Evolutionary conservation across 2,113 vertebrate species (phyloP).

Genomic region (Ivindomyrus marchei): DNA sequence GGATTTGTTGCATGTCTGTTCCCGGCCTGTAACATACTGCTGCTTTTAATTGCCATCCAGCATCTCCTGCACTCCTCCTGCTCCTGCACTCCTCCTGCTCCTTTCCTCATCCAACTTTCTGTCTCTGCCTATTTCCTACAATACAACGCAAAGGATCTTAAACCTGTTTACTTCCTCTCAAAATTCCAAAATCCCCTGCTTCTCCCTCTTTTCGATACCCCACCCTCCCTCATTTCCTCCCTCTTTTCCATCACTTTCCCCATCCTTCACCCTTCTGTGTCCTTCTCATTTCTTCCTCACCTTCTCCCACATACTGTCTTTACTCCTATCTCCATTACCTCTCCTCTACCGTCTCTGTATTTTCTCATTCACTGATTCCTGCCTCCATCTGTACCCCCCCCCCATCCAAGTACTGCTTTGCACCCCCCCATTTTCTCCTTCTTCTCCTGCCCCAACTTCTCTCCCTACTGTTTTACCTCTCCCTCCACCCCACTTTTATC

Average conservation of each 20-base stretch:
- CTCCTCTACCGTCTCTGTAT: not conserved
- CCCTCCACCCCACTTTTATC: not conserved
- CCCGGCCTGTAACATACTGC: not conserved
- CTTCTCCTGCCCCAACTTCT: not conserved
- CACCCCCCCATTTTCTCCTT: not conserved
- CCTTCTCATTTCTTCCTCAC: not conserved
- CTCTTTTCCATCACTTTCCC: not conserved
- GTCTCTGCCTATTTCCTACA: not conserved
- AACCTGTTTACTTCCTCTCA: not conserved
- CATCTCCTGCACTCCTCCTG: not conserved
- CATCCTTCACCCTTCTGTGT: not conserved
- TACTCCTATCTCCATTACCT: not conserved
- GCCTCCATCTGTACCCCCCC: not conserved
- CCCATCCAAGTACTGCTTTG: not conserved
- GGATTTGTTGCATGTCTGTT: not conserved
- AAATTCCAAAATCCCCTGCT: not conserved
- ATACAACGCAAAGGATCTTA: not conserved
- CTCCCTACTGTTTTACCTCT: not conserved
- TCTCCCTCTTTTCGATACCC: not conserved
- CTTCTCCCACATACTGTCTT: not conserved
- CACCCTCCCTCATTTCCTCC: too few relatives aligned
- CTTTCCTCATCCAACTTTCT: not conserved
- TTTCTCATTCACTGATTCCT: not conserved
- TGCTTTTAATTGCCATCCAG: not conserved
- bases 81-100: not conserved